Base-by-base conservation (phyloP, 2,113 vertebrate genomes). In the Brachionichthys hirsutus region DNA sequence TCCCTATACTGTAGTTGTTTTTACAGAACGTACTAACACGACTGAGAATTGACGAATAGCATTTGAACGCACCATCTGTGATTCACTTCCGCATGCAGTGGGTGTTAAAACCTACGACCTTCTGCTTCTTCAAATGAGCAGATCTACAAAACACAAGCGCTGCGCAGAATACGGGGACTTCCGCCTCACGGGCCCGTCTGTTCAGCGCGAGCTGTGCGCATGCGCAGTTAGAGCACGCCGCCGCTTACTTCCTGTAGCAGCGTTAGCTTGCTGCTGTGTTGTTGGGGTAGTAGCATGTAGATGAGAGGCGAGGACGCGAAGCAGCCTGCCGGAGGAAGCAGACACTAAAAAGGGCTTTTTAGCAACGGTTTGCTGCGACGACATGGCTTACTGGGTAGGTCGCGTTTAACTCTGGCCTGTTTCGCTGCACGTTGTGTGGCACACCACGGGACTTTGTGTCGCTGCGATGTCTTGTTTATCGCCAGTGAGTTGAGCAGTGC, bases 321-420 rank as follows among this genome's bases (percentile, higher is more conserved):
- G 69, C 63, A 70, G 64, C 47, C 70, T 24, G 61, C 24, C 42
- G 62, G 72, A 73, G 66, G 54, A 20, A 63, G 64, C 12, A 36
- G 10, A 73, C 65, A 7, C 20, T 42, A 72, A 54, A 59, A 12
- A 51, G 17, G 18, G 11, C 36, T n/a, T 55, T 68, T 73, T 30
- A 47, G 54, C n/a, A 43, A 43, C 43, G 56, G 13, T 52, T 67
- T 48, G 19, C 52, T 54, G 58, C 62, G 74, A 74, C 75, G 70
- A 65, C 77, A 92, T 92, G 91, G 88, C 90, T 58, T 89, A 89
- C 78, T 80, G 75, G 89, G 91, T 92, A 74, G 68, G 90, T 87
- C 45, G 48, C 16, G 30, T 12, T 45, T 63, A 9, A 54, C 56
- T 63, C 54, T 6, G 2, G 9, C 13, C 2, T n/a, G 18, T 67